Evolutionary conservation across 2,888 invertebrate species (phyloP), one percentile per base, ranked within the genome.

Genomic region (Conops quadrifasciatus): DNA sequence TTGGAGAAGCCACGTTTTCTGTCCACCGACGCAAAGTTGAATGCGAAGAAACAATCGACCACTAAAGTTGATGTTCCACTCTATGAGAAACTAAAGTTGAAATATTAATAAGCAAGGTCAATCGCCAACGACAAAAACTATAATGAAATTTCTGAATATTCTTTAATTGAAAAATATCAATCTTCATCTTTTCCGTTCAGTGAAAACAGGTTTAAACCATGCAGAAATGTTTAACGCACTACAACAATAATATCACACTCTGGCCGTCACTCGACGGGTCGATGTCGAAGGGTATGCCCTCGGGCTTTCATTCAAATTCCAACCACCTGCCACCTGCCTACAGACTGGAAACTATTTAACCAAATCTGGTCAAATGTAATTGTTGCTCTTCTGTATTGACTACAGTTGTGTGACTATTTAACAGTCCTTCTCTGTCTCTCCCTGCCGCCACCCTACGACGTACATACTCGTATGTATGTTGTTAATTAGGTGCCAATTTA

Each of bases 81-180:
- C 0, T 85, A 84, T 65, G 84, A 85, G 56, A 77, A 79, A 59
- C 75, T 85, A 5, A 83, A 83, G 58, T 71, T 83, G 28, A 79
- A 82, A 36, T 83, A 82, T 71, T 81, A 70, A 71, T 58, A 16
- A 9, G 28, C 36, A 36, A 36, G 5, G 9, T 4, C 4, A 36
- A 36, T 36, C 36, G 9, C 4, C 36, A 36, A 36, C 36, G 36
- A 36, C 4, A 36, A 9, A 4, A 9, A 36, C 9, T 36, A 36
- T 36, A 9, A 36, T 4, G 36, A 36, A 36, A 36, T 36, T n/a
- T n/a, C n/a, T n/a, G n/a, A n/a, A 56, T 24, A 2, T 21, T 56
- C 2, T 56, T 56, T 56, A 13, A 56, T 56, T 56, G 1, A 13
- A 36, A 7, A 56, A 56, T 56, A 13, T 56, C 13, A 56, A 21